Conservation (phyloP, 2,888 invertebrate species). For the Cynaeus angustus region DNA sequence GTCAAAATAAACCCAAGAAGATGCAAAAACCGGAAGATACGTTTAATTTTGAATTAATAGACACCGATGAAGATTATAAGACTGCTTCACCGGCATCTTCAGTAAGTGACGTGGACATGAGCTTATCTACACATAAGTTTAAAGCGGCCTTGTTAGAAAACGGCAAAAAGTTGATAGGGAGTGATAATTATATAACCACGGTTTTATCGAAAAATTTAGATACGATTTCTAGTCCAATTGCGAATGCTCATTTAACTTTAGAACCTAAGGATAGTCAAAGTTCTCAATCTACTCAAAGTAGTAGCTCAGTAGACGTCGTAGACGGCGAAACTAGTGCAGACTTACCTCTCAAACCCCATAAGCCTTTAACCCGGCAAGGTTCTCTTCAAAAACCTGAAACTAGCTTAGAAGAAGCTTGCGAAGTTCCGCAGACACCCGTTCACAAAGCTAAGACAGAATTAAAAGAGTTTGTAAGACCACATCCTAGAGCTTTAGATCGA, state of each 20-base stretch:
- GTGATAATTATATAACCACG: slow-evolving; percentile 84
- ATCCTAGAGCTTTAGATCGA: slow-evolving; percentile 78
- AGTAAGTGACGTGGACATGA: slow-evolving; percentile 54
- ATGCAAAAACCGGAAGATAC: slow-evolving; percentile 82
- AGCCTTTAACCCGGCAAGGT: slow-evolving; percentile 80
- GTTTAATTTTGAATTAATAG: slow-evolving; percentile 89
- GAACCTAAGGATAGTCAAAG: slow-evolving; percentile 68
- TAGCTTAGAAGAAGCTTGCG: slow-evolving; percentile 29
- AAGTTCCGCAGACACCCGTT: slow-evolving; percentile 55
- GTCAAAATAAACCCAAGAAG: slow-evolving; percentile 80
- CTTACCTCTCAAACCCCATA: slow-evolving; percentile 76
- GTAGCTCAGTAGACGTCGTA: slow-evolving; percentile 57
- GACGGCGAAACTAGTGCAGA: slow-evolving; percentile 43
- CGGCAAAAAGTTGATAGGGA: slow-evolving; percentile 78
- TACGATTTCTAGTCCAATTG: slow-evolving; percentile 64
- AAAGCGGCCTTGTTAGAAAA: slow-evolving; percentile 75
- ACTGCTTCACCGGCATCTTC: slow-evolving; percentile 56
- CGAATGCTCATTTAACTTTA: slow-evolving; percentile 65
- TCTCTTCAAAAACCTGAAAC: slow-evolving; percentile 66
- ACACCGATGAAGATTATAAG: slow-evolving; percentile 81
- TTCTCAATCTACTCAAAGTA: slow-evolving; percentile 65
- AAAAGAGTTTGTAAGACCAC: slow-evolving; percentile 72
- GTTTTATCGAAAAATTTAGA: slow-evolving; percentile 73
- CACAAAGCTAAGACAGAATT: slow-evolving; percentile 56
- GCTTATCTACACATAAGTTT: slow-evolving; percentile 57